phyloP scores from a whole-genome alignment of 2,113 vertebrate species.

The Panthera tigris region DNA sequence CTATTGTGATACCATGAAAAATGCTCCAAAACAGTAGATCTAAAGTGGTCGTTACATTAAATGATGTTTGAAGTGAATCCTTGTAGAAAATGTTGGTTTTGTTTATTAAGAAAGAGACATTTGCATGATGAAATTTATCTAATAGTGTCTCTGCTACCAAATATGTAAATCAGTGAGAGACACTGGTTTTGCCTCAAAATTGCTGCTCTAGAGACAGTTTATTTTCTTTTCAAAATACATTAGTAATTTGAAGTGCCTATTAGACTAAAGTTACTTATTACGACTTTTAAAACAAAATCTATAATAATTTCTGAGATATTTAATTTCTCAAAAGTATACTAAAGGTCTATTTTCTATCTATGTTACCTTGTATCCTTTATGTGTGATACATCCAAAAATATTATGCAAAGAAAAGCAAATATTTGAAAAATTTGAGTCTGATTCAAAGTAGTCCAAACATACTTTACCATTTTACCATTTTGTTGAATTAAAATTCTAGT shows the following conservation, averaged over 20 bases:
- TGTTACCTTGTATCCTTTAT: background rate
- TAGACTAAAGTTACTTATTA: background rate
- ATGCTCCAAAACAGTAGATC: background rate
- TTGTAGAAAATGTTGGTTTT: slow-evolving; percentile 29
- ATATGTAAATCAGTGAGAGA: slow-evolving; percentile 6
- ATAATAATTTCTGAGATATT: background rate
- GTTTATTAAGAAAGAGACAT: slow-evolving; percentile 39
- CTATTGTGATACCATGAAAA: slow-evolving; percentile 30
- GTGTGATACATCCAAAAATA: background rate
- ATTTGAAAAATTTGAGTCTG: background rate
- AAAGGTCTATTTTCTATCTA: background rate
- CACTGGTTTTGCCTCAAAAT: background rate
- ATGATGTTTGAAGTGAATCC: background rate
- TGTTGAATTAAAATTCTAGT: background rate
- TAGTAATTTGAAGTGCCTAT: background rate
- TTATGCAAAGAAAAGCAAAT: background rate
- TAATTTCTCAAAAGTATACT: background rate
- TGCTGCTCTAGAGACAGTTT: background rate
- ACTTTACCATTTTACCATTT: background rate
- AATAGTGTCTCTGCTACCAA: background rate
- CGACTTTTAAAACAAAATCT: slow-evolving; percentile 25
- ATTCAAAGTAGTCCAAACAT: background rate
- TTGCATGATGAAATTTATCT: slow-evolving; percentile 18
- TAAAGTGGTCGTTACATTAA: slow-evolving; percentile 17
- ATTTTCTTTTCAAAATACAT: background rate